Evolutionary conservation across 2,888 invertebrate species (phyloP), one percentile per base, ranked within the genome.

Genomic region (Gastracanthus pulcherrimus): DNA sequence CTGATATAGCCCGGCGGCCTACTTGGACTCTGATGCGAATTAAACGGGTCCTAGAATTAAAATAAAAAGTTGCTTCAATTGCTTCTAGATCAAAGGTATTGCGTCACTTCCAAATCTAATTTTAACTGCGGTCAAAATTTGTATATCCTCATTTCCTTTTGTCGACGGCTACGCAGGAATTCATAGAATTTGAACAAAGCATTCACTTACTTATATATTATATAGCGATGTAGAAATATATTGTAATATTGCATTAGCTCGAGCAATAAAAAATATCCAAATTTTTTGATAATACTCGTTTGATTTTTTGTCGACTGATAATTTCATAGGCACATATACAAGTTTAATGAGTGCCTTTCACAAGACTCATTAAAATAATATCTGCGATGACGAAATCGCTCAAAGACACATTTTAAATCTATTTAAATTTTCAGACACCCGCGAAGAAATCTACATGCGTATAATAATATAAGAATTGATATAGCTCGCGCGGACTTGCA

Each of bases 61-160:
- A 81, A 66, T 81, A 76, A 81, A 76, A 81, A 81, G 51, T 26
- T 13, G n/a, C 4, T 66, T 51, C 41, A 45, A 71, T 66, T 29
- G 48, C 0, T 71, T 76, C 26, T 66, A 76, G 76, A 41, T 62
- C 69, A 48, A 48, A 23, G 2, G n/a, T 23, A 23, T 81, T 76
- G 48, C 76, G 31, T 76, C 38, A 76, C 36, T 66, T 6, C 45
- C 4, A 2, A 58, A 31, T 80, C 41, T 76, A 80, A 80, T 76
- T 76, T 80, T 70, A 80, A 64, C 6, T 11, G 26, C 23, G 11
- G 23, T 55, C 11, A 1, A 9, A n/a, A 16, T 48, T 45, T 13
- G 19, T 48, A n/a, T n/a, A n/a, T n/a, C n/a, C 13, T 13, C 19
- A 19, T 19, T 48, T 48, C n/a, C n/a, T n/a, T n/a, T n/a, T n/a